Percentiles rank a stretch among this genome's conserved stretches.
Evolutionary conservation across 2,797 vertebrate species (phyloP).

Genomic region (Perodicticus potto): DNA sequence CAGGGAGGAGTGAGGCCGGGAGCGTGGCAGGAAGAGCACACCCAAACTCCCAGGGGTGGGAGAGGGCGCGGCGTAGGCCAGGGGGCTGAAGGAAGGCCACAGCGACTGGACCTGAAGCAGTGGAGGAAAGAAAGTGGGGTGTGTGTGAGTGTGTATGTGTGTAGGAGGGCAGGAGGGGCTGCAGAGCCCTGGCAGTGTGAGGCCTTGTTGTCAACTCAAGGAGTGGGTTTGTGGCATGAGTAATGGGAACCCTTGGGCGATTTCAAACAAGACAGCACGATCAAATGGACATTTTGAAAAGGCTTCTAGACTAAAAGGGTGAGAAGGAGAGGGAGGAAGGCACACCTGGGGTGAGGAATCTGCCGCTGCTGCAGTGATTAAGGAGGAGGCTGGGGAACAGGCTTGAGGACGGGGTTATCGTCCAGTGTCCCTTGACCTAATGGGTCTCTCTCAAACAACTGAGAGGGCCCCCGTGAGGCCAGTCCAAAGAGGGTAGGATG

Average conservation of each 20-base stretch:
- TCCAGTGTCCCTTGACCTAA: neutral
- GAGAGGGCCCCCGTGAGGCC: neutral
- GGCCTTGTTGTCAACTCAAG: neutral
- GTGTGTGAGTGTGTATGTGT: too few relatives aligned
- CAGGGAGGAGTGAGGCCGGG: neutral
- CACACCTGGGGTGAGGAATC: neutral
- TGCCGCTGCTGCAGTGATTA: fast-evolving
- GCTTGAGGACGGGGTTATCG: neutral
- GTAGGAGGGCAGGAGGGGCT: too few relatives aligned
- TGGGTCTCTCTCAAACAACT: neutral
- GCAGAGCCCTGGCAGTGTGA: neutral
- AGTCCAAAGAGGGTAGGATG: neutral
- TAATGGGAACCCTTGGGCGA: neutral
- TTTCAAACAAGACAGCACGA: neutral
- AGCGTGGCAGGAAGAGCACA: neutral
- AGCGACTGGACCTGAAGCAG: neutral
- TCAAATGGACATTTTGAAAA: neutral
- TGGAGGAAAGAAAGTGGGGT: neutral
- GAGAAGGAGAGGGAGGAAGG: neutral
- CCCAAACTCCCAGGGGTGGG: neutral
- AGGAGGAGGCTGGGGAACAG: neutral
- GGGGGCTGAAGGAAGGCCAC: neutral
- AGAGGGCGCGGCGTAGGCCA: neutral
- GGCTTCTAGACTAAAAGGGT: neutral
- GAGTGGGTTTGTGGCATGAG: neutral